These are phyloP conservation scores for Heterodera filipjevi DNA, from an alignment of 2,888 invertebrate genomes.

Conservation along the genomic window DNA sequence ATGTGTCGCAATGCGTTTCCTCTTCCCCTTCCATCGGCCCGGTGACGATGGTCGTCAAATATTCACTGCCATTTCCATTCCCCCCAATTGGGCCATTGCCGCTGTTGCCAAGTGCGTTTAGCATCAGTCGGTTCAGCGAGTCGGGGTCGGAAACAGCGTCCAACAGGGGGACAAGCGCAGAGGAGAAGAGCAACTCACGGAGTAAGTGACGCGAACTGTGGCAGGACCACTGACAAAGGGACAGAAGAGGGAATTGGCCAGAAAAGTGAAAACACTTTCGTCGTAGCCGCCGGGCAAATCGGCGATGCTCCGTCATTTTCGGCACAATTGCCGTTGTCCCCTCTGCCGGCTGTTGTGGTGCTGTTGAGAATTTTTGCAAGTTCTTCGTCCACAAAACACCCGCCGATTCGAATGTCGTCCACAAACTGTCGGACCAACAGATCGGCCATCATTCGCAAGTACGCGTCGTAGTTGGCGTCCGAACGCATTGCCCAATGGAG, in stretches of 20 bases:
- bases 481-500: slow-evolving; percentile 53
- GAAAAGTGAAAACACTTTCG: slow-evolving; percentile 12
- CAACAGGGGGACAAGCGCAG: slow-evolving; percentile 55
- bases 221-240: slow-evolving; percentile 50
- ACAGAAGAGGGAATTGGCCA: not conserved
- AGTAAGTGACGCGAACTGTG: slow-evolving; percentile 56
- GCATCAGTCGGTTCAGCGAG: slow-evolving; percentile 57
- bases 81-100: too few species aligned
- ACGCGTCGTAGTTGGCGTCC: slow-evolving; percentile 51
- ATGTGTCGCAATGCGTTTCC: not conserved
- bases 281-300: slow-evolving; percentile 1
- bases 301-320: not conserved
- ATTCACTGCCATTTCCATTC: not conserved
- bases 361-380: slow-evolving; percentile 37
- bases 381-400: slow-evolving; percentile 49
- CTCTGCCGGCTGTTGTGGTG: too few species aligned
- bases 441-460: slow-evolving; percentile 54
- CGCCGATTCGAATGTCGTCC: slow-evolving; percentile 57
- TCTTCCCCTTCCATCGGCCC: not conserved
- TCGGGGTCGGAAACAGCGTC: slow-evolving; percentile 62
- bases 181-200: slow-evolving; percentile 57
- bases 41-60: not conserved
- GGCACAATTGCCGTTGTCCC: not conserved
- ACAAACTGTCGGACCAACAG: slow-evolving; percentile 52
- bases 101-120: slow-evolving; percentile 40